Evolutionary conservation across 2,888 invertebrate genomes (phyloP).

Genomic region (Metallyticus violacea): DNA sequence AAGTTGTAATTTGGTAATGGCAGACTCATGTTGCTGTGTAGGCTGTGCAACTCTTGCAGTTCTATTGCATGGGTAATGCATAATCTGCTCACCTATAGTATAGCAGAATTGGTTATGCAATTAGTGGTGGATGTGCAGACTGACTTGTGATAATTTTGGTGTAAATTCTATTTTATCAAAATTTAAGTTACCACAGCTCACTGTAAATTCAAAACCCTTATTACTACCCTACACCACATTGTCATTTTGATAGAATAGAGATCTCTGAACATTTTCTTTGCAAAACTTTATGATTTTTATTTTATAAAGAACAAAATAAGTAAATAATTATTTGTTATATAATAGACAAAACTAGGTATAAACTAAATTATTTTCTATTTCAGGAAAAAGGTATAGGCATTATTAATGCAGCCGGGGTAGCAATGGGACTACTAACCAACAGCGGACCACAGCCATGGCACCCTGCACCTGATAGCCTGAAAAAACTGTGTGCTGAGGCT

Average conservation of each 20-base stretch:
- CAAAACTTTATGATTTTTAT: conserved; percentile 8
- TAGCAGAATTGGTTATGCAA: too few species aligned
- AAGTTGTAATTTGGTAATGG: too few species aligned
- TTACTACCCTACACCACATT: too few species aligned
- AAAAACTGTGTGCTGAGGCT: conserved; percentile 60
- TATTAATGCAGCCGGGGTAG: conserved; percentile 78
- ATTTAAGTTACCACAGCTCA: too few species aligned
- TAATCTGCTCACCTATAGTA: too few species aligned
- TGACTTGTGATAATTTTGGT: too few species aligned
- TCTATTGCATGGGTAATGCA: too few species aligned
- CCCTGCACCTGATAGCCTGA: conserved; percentile 65
- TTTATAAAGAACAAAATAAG: neutral
- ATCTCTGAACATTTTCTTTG: neutral
- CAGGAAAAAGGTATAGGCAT: conserved; percentile 71
- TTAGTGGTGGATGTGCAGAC: too few species aligned
- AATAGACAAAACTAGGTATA: conserved; percentile 14
- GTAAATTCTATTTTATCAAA: too few species aligned
- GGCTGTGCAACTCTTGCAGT: too few species aligned
- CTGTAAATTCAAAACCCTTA: too few species aligned
- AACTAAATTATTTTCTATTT: conserved; percentile 22
- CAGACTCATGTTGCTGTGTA: too few species aligned
- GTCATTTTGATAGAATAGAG: neutral
- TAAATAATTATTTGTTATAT: neutral
- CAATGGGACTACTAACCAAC: conserved; percentile 79
- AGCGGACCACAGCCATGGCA: conserved; percentile 77